Base-by-base conservation (phyloP, 2,797 vertebrate species). In the Setipinna tenuifilis region DNA sequence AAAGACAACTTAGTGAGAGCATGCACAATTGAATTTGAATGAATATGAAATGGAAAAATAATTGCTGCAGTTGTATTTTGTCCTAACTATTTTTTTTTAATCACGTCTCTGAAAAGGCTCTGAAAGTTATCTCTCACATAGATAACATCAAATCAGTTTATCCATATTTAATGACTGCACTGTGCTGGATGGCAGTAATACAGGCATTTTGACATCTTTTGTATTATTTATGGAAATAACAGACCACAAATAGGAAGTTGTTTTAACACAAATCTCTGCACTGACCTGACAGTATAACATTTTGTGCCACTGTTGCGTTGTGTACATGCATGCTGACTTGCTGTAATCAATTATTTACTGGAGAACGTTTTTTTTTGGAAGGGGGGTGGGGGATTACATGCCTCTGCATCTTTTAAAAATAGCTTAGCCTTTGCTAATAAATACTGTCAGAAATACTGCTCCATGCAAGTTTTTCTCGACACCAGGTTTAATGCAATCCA, bases 201-300 rank as follows among this genome's bases (percentile, higher is more conserved):
- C 35, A 78, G 71, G 31, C 71, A 19, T 78, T 78, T 78, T 44
- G 71, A 21, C 71, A 78, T 21, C 6, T 78, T 31, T 75, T 78
- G 9, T 78, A 78, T 44, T 78, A 78, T 78, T 78, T 41, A 78
- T 78, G 31, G 35, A 78, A 44, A 78, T 44, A 78, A 78, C 17
- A 19, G 23, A 44, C 19, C 31, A 78, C 19, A 41, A 41, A 41
- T 78, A 41, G 71, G 71, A 21, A 78, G 35, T 35, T 78, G 31
- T 78, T 41, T 78, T 78, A 71, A 31, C 68, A 5, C 16, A 17
- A 16, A 78, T 10, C 31, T 41, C 31, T 78, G 16, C 31, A 78
- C n/a, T 78, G 35, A 44, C 68, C 28, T 16, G 16, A 5, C 21
- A 78, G 71, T 41, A 44, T 19, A 44, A 21, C 17, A 21, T 68